Percentiles rank a stretch among this genome's conserved stretches.
phyloP scores from a whole-genome alignment of 2,113 vertebrate genomes.

The Trogon melanurus region DNA sequence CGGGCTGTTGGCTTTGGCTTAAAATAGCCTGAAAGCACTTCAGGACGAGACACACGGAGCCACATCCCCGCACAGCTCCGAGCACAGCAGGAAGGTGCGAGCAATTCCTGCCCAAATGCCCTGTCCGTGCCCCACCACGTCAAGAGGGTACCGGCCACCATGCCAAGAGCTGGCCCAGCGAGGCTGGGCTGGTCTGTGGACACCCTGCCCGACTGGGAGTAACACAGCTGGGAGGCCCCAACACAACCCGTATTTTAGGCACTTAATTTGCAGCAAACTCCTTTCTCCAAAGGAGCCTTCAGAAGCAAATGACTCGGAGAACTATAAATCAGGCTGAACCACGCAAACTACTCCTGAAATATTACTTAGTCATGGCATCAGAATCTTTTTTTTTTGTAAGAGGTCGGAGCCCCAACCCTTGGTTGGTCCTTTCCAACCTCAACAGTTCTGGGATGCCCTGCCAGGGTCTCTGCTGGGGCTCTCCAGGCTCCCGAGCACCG shows the following conservation, averaged over 20 bases:
- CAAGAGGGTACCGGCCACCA: not conserved
- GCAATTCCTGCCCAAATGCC: accelerated
- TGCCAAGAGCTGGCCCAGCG: too few species aligned
- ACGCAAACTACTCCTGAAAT: not conserved
- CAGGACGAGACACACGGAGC: accelerated
- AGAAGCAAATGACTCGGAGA: not conserved
- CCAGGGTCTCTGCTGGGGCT: not conserved
- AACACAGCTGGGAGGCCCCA: accelerated
- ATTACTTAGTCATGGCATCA: not conserved
- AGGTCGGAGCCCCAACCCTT: not conserved
- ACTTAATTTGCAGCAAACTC: not conserved
- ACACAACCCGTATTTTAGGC: not conserved
- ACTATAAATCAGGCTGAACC: not conserved
- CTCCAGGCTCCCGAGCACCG: not conserved
- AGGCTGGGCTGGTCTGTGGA: too few species aligned
- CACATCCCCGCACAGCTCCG: not conserved
- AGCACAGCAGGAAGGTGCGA: not conserved
- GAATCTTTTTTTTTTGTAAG: not conserved
- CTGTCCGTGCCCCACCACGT: not conserved
- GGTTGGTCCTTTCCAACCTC: too few species aligned
- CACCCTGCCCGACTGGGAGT: not conserved
- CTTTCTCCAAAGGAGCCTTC: not conserved
- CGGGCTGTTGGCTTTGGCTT: accelerated
- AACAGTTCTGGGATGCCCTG: not conserved
- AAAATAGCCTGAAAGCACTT: not conserved